Conservation (phyloP, 2,888 invertebrate species). For the Sceliomorpha sp. region DNA sequence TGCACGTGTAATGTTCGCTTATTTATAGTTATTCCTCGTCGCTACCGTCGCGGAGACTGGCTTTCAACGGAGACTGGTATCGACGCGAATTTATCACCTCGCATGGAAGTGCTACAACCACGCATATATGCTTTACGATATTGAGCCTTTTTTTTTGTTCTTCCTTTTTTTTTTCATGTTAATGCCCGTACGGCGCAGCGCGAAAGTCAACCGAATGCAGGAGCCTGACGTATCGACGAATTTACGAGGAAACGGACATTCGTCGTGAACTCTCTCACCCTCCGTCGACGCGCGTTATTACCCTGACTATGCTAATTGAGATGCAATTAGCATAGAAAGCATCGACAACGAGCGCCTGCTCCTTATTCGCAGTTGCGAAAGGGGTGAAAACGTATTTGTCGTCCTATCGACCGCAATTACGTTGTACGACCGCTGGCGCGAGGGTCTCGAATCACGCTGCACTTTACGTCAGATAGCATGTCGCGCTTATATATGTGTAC, state of each 20-base stretch:
- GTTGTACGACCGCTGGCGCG: conserved; percentile 49
- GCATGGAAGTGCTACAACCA: conserved; percentile 30
- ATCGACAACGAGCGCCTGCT: conserved; percentile 63
- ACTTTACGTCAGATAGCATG: conserved; percentile 49
- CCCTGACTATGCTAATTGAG: conserved; percentile 76
- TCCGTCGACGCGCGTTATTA: conserved; percentile 58
- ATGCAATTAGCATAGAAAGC: conserved; percentile 78
- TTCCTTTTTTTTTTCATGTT: conserved; percentile 61
- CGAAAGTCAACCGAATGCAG: conserved; percentile 41
- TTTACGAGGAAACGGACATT: conserved; percentile 77
- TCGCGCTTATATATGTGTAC: conserved; percentile 21
- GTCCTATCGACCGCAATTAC: conserved; percentile 73
- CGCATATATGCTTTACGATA: conserved; percentile 72
- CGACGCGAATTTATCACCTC: conserved; percentile 53
- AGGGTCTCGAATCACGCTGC: conserved; percentile 52
- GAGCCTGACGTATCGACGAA: conserved; percentile 73
- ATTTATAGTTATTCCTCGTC: conserved; percentile 41
- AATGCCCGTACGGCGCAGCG: conserved; percentile 53
- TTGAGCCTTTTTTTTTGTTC: conserved; percentile 69
- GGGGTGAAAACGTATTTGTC: conserved; percentile 69
- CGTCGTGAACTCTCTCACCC: conserved; percentile 55
- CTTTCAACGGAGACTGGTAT: conserved; percentile 65
- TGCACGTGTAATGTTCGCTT: conserved; percentile 40
- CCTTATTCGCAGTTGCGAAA: conserved; percentile 52
- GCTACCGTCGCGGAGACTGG: conserved; percentile 24